Evolutionary conservation across 2,888 invertebrate genomes (phyloP).

Genomic region (Xestia rhomboidea): DNA sequence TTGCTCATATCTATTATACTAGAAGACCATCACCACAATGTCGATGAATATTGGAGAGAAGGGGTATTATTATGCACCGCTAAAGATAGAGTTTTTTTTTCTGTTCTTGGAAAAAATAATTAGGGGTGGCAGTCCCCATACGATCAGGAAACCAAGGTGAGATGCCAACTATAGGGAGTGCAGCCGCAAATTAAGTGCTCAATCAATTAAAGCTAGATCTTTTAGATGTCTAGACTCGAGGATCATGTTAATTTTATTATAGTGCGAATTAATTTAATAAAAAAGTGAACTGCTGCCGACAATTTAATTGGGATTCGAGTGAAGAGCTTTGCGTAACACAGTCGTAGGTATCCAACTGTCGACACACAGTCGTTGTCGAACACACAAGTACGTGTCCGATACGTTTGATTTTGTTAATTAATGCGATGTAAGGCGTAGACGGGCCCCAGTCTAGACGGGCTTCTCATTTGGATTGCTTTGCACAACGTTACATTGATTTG

Average conservation of each 20-base stretch:
- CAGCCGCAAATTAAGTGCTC: neutral
- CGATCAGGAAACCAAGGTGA: too few species aligned
- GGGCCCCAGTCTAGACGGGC: conserved; percentile 73
- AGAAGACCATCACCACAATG: neutral
- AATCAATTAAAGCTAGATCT: conserved; percentile 17
- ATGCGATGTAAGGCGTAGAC: conserved; percentile 55
- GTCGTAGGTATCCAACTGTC: conserved; percentile 9
- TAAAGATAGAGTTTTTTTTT: neutral
- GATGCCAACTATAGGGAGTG: neutral
- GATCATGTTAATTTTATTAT: neutral
- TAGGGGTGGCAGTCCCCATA: neutral
- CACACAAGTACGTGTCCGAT: conserved; percentile 56
- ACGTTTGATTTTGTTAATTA: conserved; percentile 76
- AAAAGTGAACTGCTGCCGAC: conserved; percentile 29
- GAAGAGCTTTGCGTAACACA: conserved; percentile 41
- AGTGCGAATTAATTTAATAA: neutral
- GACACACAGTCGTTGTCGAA: conserved; percentile 44
- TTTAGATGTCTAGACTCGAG: too few species aligned
- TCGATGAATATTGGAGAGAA: neutral
- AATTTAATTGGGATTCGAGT: conserved; percentile 60
- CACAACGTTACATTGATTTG: conserved; percentile 81
- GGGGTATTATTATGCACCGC: neutral
- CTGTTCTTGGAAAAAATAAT: neutral
- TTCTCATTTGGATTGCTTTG: conserved; percentile 74
- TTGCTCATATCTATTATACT: neutral